Percentiles rank a stretch among this genome's conserved stretches.
These are phyloP conservation scores for Platycercus adscitus DNA, from an alignment of 2,113 vertebrate genomes.

Conservation along the genomic window DNA sequence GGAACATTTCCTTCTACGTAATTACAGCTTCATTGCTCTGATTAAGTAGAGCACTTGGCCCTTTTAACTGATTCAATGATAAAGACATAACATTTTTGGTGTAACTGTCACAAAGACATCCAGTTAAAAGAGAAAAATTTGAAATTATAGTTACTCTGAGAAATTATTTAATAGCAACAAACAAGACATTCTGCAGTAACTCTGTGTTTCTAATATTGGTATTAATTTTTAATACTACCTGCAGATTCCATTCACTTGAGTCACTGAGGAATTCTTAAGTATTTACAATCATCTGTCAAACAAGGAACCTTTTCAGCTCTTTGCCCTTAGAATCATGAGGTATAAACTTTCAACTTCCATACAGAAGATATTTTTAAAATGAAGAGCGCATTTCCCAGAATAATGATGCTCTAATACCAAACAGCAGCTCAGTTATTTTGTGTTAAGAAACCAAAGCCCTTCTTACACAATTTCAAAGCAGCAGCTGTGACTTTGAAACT, in stretches of 20 bases:
- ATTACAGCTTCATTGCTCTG: not conserved
- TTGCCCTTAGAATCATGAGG: slow-evolving; percentile 20
- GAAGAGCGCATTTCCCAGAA: slow-evolving; percentile 58
- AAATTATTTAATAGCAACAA: not conserved
- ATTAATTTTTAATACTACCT: not conserved
- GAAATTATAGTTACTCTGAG: not conserved
- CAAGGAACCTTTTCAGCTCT: slow-evolving; percentile 9
- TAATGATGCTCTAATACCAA: slow-evolving; percentile 67
- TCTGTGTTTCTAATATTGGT: not conserved
- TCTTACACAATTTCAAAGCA: slow-evolving; percentile 72
- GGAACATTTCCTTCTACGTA: slow-evolving; percentile 15
- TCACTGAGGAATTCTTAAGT: not conserved
- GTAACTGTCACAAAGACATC: not conserved
- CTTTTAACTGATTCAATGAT: not conserved
- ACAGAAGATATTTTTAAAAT: slow-evolving; percentile 56
- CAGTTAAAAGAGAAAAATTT: not conserved
- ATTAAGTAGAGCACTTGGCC: not conserved
- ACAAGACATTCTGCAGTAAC: not conserved
- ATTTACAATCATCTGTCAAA: slow-evolving; percentile 24
- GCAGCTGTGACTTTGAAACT: slow-evolving; percentile 67
- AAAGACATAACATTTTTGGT: not conserved
- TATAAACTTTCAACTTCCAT: slow-evolving; percentile 53
- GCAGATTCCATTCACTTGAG: not conserved
- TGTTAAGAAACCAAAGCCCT: slow-evolving; percentile 67
- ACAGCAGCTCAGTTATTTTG: slow-evolving; percentile 67